Conservation (phyloP, 1,140 invertebrate genomes). For the Melitaea cinxia region DNA sequence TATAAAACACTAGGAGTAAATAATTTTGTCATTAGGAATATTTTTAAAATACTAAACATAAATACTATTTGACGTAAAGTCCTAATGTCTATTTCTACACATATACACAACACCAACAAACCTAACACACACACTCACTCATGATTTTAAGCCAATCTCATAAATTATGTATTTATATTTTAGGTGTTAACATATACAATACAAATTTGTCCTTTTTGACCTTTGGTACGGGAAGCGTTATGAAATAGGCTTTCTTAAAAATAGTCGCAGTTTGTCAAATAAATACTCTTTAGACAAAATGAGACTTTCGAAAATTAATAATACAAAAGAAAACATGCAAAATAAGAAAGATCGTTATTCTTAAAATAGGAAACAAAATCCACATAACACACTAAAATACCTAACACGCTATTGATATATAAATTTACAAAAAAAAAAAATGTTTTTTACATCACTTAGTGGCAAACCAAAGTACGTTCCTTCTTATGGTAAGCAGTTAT, state of each 20-base stretch:
- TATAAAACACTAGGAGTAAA: too few relatives aligned
- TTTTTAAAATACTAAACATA: too few relatives aligned
- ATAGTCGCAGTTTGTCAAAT: neutral
- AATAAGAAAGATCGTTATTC: neutral
- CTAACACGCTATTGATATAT: too few relatives aligned
- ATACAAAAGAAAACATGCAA: neutral
- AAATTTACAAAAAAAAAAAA: too few relatives aligned
- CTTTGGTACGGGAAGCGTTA: neutral
- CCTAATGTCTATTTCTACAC: slow-evolving; percentile 4
- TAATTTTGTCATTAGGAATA: too few relatives aligned
- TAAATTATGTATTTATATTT: neutral
- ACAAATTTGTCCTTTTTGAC: too few relatives aligned
- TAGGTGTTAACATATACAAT: too few relatives aligned
- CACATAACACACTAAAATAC: neutral
- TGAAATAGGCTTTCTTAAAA: neutral
- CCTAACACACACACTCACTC: neutral
- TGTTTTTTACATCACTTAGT: too few relatives aligned
- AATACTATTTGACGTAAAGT: neutral
- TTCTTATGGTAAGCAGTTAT: too few relatives aligned
- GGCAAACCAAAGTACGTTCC: too few relatives aligned
- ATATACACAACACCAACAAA: slow-evolving; percentile 15
- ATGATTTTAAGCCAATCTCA: slow-evolving; percentile 10
- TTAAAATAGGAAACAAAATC: neutral
- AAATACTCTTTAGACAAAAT: neutral
- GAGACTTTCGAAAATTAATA: neutral